Conservation (phyloP, 2,888 invertebrate genomes). For the Rhimphoctona megacephalus region DNA sequence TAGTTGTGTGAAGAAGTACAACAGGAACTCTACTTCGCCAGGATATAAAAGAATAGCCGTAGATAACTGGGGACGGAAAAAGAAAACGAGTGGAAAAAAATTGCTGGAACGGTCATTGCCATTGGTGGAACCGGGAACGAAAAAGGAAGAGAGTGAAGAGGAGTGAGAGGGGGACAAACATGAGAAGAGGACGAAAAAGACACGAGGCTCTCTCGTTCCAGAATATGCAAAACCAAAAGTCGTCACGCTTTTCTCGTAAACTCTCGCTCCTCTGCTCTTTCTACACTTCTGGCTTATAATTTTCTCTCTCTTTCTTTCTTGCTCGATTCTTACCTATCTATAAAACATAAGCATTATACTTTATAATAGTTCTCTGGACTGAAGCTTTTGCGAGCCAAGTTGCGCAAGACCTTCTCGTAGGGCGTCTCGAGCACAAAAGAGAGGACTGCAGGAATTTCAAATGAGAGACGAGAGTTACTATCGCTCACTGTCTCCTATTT, state of each 20-base stretch:
- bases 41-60: constrained; percentile 23
- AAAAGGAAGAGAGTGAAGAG: background rate
- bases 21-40: constrained; percentile 12
- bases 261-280: constrained; percentile 45
- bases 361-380: constrained; percentile 74
- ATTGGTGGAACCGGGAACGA: background rate
- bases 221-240: constrained; percentile 69
- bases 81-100: constrained; percentile 31
- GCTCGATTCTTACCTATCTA: constrained; percentile 72
- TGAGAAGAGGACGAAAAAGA: constrained; percentile 24
- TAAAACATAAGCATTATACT: constrained; percentile 80
- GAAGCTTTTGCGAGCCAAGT: constrained; percentile 39
- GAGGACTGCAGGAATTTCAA: constrained; percentile 4
- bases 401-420: constrained; percentile 8
- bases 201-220: constrained; percentile 40
- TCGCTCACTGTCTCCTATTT: background rate
- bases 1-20: constrained; percentile 21
- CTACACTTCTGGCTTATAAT: constrained; percentile 31
- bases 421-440: constrained; percentile 36
- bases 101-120: constrained; percentile 54
- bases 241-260: constrained; percentile 64
- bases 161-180: constrained; percentile 5
- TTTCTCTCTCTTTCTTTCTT: constrained; percentile 9
- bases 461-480: constrained; percentile 27
- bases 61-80: constrained; percentile 9